Conservation (phyloP, 2,113 vertebrate genomes). For the Hucho hucho region DNA sequence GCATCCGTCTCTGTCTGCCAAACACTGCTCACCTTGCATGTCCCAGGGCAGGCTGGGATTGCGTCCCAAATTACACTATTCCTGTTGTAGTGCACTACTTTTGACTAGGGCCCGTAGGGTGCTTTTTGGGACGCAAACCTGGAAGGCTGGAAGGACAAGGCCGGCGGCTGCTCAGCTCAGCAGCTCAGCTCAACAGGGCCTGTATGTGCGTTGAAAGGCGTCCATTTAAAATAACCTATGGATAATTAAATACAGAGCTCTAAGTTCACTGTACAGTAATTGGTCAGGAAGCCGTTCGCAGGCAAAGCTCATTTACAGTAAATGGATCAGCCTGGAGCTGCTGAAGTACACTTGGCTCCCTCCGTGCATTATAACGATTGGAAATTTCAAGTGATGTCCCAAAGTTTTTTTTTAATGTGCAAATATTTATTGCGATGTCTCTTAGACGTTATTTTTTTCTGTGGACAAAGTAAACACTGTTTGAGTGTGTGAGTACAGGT, state of each 20-base stretch:
- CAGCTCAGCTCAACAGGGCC: conserved; percentile 55
- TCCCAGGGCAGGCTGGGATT: conserved; percentile 49
- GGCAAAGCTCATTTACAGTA: conserved; percentile 74
- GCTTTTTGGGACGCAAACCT: no score
- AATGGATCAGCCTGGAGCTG: conserved; percentile 69
- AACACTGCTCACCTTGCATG: conserved; percentile 49
- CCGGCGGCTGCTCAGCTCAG: neutral
- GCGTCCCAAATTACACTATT: no score
- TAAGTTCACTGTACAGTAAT: conserved; percentile 73
- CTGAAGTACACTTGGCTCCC: conserved; percentile 69
- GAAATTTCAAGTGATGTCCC: conserved; percentile 62
- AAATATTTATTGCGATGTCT: conserved; percentile 50
- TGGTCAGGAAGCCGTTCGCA: conserved; percentile 73
- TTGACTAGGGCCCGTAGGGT: neutral
- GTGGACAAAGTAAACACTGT: conserved; percentile 40
- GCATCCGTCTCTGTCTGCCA: conserved; percentile 64
- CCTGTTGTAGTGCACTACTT: no score
- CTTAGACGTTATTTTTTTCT: conserved; percentile 23
- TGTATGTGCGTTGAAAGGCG: conserved; percentile 58
- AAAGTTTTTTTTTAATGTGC: conserved; percentile 38
- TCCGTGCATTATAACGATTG: conserved; percentile 59
- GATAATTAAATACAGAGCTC: conserved; percentile 71
- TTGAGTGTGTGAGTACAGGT: conserved; percentile 27
- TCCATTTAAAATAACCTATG: conserved; percentile 73
- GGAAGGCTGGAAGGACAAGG: conserved; percentile 47